Evolutionary conservation across 2,113 vertebrate genomes (phyloP), one percentile per base, ranked within the genome.

Genomic region (Alosa alosa): DNA sequence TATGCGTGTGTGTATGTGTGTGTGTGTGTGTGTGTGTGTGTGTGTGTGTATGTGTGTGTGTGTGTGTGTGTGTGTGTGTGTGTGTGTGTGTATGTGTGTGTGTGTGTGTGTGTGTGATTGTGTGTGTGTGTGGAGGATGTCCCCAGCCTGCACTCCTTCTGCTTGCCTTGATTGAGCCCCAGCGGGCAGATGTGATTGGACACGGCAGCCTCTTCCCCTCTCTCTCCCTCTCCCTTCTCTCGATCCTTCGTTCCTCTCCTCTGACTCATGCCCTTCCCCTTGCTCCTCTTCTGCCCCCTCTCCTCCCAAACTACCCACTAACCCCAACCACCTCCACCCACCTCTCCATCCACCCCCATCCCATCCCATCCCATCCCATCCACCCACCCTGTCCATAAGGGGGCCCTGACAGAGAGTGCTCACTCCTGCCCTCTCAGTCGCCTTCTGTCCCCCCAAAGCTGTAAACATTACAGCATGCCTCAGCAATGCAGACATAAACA

Each of bases 181-280:
- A 84, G 72, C 83, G 86, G 85, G 75, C 72, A 91, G 85, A 90
- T 87, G 84, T 89, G 87, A 91, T 90, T 90, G 91, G 90, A 91
- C 86, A 86, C 72, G 83, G 87, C 84, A 88, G 88, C 82, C 78
- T 83, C 39, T 72, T 68, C 84, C 39, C 72, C 81, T 87, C 87
- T 85, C 81, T 82, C 78, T 88, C 85, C 89, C 86, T 55, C 82
- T 88, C 83, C 85, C 68, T 46, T 89, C 89, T 86, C 22, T 90
- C 11, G 18, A 82, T 86, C 89, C 83, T 91, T 64, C 64, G 10
- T 72, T 31, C n/a, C 64, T 72, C 72, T 22, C 68, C 31, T 78
- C 49, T 88, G 91, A 91, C 89, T 89, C 87, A 88, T 90, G 86
- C 83, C 89, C 89, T 49, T 72, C 57, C 10, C 39, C 22, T 84